phyloP scores from a whole-genome alignment of 2,888 invertebrate species.

The Zonitis immaculata region DNA sequence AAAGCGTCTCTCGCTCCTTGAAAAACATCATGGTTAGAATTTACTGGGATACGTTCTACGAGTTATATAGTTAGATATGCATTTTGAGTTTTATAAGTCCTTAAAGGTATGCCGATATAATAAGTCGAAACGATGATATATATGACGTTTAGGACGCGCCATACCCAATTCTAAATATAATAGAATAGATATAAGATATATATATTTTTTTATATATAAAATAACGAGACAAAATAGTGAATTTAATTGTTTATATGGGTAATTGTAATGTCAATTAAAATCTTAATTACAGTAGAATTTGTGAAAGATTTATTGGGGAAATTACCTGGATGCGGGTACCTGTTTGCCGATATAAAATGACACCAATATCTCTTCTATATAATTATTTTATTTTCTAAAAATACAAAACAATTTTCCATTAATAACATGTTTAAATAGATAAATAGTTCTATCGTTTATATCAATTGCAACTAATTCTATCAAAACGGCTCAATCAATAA shows the following conservation, averaged over 20 bases:
- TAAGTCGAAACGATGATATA: slow-evolving; percentile 38
- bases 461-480: background rate
- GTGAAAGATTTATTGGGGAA: background rate
- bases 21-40: slow-evolving; percentile 40
- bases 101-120: slow-evolving; percentile 38
- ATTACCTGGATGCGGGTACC: background rate
- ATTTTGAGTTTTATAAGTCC: slow-evolving; percentile 42
- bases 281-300: background rate
- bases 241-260: background rate
- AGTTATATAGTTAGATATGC: slow-evolving; percentile 42
- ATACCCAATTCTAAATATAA: background rate
- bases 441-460: too few species aligned
- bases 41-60: slow-evolving; percentile 37
- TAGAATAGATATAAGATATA: slow-evolving; percentile 9
- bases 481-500: background rate
- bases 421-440: too few species aligned
- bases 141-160: slow-evolving; percentile 25
- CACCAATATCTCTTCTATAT: too few species aligned
- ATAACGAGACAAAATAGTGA: too few species aligned
- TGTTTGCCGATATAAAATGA: background rate
- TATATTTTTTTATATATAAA: too few species aligned
- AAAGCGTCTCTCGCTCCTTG: slow-evolving; percentile 38
- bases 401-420: too few species aligned
- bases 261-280: background rate
- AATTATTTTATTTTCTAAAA: too few species aligned